Evolutionary conservation across 37 sponge, comb jelly and placozoan species (phyloP).

Genomic region (Aplysina aerophoba): DNA sequence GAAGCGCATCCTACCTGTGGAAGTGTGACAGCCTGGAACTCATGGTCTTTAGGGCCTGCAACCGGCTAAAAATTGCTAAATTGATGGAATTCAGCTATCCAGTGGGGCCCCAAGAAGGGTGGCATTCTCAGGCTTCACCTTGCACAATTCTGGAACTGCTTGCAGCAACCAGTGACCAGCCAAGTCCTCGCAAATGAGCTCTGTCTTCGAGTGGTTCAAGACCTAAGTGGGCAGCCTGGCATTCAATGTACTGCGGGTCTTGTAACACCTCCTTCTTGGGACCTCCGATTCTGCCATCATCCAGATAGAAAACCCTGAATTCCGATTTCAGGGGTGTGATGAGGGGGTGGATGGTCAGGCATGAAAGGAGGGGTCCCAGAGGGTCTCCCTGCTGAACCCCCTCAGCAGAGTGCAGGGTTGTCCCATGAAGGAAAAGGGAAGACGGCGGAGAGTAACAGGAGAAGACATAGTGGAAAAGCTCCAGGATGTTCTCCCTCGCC

Average conservation of each 20-base stretch:
- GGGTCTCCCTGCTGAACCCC: background rate
- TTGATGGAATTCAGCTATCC: background rate
- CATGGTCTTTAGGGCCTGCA: constrained; percentile 13
- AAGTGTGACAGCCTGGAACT: background rate
- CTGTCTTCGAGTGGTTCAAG: background rate
- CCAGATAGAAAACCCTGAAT: background rate
- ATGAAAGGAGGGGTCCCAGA: background rate
- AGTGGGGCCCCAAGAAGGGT: background rate
- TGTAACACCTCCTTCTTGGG: background rate
- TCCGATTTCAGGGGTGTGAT: background rate
- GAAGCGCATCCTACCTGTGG: background rate
- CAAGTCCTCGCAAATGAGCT: background rate
- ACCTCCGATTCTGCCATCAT: background rate
- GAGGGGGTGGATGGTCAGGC: constrained; percentile 17
- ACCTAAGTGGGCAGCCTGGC: constrained; percentile 11
- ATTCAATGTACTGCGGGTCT: background rate
- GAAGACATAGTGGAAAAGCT: background rate
- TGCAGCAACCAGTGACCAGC: background rate
- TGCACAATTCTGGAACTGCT: background rate
- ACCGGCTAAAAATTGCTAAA: background rate
- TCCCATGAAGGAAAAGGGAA: background rate
- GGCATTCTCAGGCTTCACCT: background rate
- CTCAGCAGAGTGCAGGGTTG: constrained; percentile 6
- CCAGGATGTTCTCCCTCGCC: background rate
- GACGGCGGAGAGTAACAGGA: constrained; percentile 1